Percentiles rank a stretch among this genome's conserved stretches.
These are phyloP conservation scores for Holothuria glaberrima DNA, from an alignment of 35 echinoderm and acorn worm genomes.

Conservation along the genomic window DNA sequence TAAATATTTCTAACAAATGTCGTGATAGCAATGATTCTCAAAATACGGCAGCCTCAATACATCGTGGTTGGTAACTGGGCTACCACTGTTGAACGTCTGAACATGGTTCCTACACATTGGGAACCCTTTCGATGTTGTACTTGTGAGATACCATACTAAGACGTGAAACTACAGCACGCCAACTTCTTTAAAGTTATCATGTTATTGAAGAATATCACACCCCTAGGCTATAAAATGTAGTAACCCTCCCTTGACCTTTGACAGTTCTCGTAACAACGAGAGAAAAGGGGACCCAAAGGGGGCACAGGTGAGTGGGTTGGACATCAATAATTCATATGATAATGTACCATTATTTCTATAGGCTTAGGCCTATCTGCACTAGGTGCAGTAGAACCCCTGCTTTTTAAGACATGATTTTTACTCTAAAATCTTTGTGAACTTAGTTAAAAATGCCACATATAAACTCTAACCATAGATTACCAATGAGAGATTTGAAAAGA, in stretches of 20 bases:
- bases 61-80: not conserved
- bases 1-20: slow-evolving; percentile 20
- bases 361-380: not conserved
- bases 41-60: not conserved
- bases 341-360: not conserved
- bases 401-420: not conserved
- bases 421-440: not conserved
- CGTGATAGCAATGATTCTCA: not conserved
- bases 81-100: not conserved
- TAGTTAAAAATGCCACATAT: slow-evolving; percentile 6
- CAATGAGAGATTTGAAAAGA: slow-evolving; percentile 16
- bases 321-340: not conserved
- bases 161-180: not conserved
- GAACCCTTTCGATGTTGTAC: not conserved
- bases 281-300: not conserved
- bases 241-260: not conserved
- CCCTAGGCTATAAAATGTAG: slow-evolving; percentile 15
- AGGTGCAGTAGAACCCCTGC: too few relatives aligned
- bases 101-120: not conserved
- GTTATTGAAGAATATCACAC: slow-evolving; percentile 8
- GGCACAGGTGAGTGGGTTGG: not conserved
- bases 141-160: not conserved
- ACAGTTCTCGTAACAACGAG: not conserved
- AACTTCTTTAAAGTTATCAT: not conserved
- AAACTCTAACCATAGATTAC: not conserved